Evolutionary conservation across 1,140 invertebrate species (phyloP), one percentile per base, ranked within the genome.

Genomic region (Sycobia sp.): DNA sequence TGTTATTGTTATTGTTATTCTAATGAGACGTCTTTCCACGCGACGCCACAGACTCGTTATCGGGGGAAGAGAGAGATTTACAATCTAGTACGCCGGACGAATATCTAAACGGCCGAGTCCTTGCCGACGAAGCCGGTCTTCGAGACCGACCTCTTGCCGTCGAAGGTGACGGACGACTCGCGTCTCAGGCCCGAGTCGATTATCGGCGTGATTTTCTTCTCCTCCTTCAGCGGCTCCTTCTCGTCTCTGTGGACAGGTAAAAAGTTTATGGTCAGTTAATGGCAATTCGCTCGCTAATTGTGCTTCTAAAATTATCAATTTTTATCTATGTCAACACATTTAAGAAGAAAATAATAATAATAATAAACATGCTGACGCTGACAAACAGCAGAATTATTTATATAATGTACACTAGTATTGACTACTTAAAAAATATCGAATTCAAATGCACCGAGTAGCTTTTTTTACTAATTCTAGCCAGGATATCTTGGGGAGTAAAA

Each of bases 61-160:
- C 51, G 34, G 57, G 60, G 50, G 20, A 60, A 55, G 50, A n/a
- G n/a, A 60, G 63, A 59, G 43, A 77, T 80, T 82, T 81, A 82
- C 76, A 81, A 81, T 81, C 80, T 82, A 80, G 80, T 82, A 82
- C 80, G 80, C 75, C 79, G 80, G 80, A 81, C 76, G 76, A 79
- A 80, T 82, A 82, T 81, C 86, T 90, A 93, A 58, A 93, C 91
- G 50, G 91, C 90, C 13, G 91, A 93, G 72, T 92, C 90, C 82
- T 92, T 92, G 65, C 90, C 91, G 67, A 91, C 90, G 68, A 92
- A 91, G 43, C 90, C 89, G 27, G 90, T 90, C 71, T 89, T 90
- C 20, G 90, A 89, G 70, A 91, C 87, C 14, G 91, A 91, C 68
- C 89, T 86, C 70, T 89, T 88, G 8, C 90, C 89, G 68, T 93